Conservation (phyloP, 2,113 vertebrate genomes). For the Patagioenas fasciata region DNA sequence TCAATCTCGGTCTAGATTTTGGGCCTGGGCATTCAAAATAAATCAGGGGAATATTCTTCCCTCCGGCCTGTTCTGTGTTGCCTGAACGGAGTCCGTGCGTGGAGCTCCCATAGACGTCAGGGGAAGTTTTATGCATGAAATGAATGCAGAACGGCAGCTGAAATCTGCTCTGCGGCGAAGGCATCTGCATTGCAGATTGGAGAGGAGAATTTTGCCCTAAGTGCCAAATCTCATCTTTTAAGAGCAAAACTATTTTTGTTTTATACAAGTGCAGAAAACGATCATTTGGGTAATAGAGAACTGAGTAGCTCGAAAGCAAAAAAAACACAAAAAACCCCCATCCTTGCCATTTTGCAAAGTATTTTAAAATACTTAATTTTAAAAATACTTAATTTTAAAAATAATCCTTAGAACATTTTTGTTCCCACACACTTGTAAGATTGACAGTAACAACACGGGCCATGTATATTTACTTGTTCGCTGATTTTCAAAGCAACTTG, state of each 20-base stretch:
- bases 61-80: not conserved
- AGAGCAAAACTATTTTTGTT: constrained; percentile 51
- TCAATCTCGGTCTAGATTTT: not conserved
- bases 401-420: not conserved
- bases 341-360: not conserved
- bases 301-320: not conserved
- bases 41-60: not conserved
- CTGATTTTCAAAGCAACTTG: not conserved
- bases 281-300: not conserved
- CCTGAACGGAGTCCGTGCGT: not conserved
- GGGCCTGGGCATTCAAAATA: not conserved
- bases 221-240: constrained; percentile 50
- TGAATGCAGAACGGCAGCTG: constrained; percentile 2
- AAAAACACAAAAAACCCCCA: not conserved
- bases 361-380: not conserved
- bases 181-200: constrained; percentile 70
- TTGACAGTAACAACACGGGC: not conserved
- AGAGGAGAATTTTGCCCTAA: constrained; percentile 52
- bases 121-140: not conserved
- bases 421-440: not conserved
- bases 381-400: not conserved
- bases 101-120: not conserved
- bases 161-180: constrained; percentile 30
- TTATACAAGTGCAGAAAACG: constrained; percentile 4
- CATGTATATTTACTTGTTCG: not conserved